These are phyloP conservation scores for Lutjanus argentimaculatus DNA, from an alignment of 2,797 vertebrate genomes.

Conservation along the genomic window DNA sequence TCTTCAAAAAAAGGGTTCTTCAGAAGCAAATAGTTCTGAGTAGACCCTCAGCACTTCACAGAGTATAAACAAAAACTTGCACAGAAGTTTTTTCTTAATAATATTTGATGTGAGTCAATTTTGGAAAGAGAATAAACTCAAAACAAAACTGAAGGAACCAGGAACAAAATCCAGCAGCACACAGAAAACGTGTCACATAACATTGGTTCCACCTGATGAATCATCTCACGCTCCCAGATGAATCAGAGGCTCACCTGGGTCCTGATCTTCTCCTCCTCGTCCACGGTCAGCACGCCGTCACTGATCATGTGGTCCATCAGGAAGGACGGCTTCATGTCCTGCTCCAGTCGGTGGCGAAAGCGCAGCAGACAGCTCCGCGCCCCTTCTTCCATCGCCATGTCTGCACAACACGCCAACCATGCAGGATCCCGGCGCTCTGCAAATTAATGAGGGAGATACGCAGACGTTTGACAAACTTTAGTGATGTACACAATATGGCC, in stretches of 20 bases:
- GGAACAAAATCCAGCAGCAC: not conserved
- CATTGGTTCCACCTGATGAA: not conserved
- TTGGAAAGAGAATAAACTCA: no score
- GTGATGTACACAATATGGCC: no score
- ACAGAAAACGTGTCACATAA: not conserved
- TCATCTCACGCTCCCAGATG: not conserved
- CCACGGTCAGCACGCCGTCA: slow-evolving; percentile 88
- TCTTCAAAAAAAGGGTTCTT: no score
- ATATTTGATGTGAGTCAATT: no score
- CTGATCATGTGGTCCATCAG: slow-evolving; percentile 96
- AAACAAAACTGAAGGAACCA: not conserved
- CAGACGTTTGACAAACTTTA: not conserved
- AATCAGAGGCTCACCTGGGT: slow-evolving; percentile 84
- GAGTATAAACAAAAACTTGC: not conserved
- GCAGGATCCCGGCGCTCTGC: slow-evolving; percentile 26
- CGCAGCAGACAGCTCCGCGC: slow-evolving; percentile 91
- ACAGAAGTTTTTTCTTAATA: no score
- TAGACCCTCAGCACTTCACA: no score
- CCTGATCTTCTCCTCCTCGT: slow-evolving; percentile 91
- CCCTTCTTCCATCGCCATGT: slow-evolving; percentile 89
- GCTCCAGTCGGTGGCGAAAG: slow-evolving; percentile 88
- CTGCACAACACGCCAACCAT: slow-evolving; percentile 72
- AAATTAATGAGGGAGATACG: not conserved
- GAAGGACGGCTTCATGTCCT: slow-evolving; percentile 93
- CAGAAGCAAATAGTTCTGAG: no score